Conservation (phyloP, 1,140 invertebrate genomes). For the Caenorhabditis elegans region WBcel235 BX284604.4:7598001-7598500, state of each 20-base stretch:
- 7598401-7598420: slow-evolving; percentile 27
- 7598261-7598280: slow-evolving; percentile 32
- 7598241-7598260: not conserved
- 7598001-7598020: no score
- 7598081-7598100: no score
- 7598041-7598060: no score
- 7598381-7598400: slow-evolving; percentile 16
- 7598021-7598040: no score
- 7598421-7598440: not conserved
- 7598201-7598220: no score
- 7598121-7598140: no score
- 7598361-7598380: not conserved
- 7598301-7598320: slow-evolving; percentile 18
- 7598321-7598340: slow-evolving; percentile 28
- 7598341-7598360: not conserved
- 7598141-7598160: no score
- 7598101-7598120: no score
- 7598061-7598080: no score
- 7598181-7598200: no score
- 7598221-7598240: no score
- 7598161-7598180: no score
- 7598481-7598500: not conserved
- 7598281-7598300: slow-evolving; percentile 18
- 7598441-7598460: slow-evolving; percentile 2
- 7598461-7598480: not conserved